Percentiles rank a stretch among this genome's conserved stretches.
These are phyloP conservation scores for Forbesichthys papilliferus DNA, from an alignment of 2,113 vertebrate species.

Conservation along the genomic window DNA sequence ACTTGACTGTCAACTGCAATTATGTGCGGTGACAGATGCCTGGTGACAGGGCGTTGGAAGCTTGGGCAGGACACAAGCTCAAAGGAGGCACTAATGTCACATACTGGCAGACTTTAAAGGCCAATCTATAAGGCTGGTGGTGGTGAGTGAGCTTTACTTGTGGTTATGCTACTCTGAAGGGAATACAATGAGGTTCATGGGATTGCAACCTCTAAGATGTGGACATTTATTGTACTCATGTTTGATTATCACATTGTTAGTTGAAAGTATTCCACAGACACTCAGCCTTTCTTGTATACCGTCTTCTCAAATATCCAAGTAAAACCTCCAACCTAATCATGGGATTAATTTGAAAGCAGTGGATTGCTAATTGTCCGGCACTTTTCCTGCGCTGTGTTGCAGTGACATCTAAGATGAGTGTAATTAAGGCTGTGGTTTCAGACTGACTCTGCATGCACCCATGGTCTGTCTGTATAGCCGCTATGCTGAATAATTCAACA, in stretches of 20 bases:
- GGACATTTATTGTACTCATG: neutral
- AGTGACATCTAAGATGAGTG: neutral
- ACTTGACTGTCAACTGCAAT: neutral
- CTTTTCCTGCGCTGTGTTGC: neutral
- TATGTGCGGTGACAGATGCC: neutral
- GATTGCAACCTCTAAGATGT: neutral
- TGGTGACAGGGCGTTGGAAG: neutral
- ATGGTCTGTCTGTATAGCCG: slow-evolving; percentile 8
- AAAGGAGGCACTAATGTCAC: neutral
- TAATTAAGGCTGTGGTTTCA: neutral
- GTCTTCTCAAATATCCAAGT: neutral
- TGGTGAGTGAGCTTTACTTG: neutral
- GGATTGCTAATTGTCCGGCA: neutral
- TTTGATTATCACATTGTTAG: no score
- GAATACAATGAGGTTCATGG: neutral
- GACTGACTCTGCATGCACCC: slow-evolving; percentile 11
- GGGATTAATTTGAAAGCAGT: neutral
- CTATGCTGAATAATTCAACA: slow-evolving; percentile 65
- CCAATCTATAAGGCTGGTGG: neutral
- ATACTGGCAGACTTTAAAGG: neutral
- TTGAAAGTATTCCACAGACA: neutral
- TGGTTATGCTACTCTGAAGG: neutral
- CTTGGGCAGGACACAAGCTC: neutral
- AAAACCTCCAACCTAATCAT: neutral
- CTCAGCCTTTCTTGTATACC: neutral